Evolutionary conservation across 2,113 vertebrate genomes (phyloP).

Genomic region (Pongo abelii): DNA sequence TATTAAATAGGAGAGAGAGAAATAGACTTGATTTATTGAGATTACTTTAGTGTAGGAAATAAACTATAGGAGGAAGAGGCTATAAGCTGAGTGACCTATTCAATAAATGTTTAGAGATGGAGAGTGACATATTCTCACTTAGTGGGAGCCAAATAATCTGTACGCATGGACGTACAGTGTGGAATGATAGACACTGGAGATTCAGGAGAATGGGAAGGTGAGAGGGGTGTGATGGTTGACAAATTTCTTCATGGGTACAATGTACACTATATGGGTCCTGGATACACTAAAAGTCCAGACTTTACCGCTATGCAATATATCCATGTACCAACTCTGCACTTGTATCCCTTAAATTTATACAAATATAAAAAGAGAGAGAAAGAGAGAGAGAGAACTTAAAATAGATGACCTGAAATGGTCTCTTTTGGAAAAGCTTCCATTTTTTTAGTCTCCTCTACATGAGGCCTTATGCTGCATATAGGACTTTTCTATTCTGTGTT

Average conservation of each 20-base stretch:
- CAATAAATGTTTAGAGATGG: background rate
- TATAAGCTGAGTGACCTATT: background rate
- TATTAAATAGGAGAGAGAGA: background rate
- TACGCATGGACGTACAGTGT: too few relatives aligned
- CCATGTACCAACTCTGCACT: too few relatives aligned
- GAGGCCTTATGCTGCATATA: background rate
- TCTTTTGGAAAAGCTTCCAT: background rate
- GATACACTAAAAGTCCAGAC: too few relatives aligned
- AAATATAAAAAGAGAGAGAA: background rate
- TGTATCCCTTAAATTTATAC: too few relatives aligned
- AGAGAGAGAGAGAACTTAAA: background rate
- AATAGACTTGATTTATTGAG: background rate
- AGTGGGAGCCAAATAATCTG: too few relatives aligned
- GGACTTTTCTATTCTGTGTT: background rate
- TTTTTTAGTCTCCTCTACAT: background rate
- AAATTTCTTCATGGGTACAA: too few relatives aligned
- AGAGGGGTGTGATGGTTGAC: too few relatives aligned
- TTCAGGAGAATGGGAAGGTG: too few relatives aligned
- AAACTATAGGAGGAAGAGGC: background rate
- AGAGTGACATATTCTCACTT: too few relatives aligned
- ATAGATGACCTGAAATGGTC: background rate
- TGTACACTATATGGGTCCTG: too few relatives aligned
- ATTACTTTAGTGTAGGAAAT: slow-evolving; percentile 1
- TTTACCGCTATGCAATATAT: too few relatives aligned
- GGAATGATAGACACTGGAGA: too few relatives aligned